Evolutionary conservation across 2,888 invertebrate species (phyloP).

Genomic region (Ochropleura plecta): DNA sequence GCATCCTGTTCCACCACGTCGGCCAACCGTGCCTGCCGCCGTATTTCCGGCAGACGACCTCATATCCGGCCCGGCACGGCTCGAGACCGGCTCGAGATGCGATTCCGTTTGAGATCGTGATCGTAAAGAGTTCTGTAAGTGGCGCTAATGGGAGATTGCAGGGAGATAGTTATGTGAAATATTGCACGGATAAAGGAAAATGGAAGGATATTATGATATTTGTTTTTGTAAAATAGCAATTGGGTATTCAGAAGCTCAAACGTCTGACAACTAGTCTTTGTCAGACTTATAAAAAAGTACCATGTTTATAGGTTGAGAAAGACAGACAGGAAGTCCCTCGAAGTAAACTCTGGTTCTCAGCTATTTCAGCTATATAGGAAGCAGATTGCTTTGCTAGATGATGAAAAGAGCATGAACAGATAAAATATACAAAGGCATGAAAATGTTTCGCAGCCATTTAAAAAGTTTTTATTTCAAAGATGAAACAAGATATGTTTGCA

Average conservation of each 20-base stretch:
- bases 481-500: neutral
- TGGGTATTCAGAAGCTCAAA: neutral
- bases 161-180: neutral
- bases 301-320: neutral
- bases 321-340: neutral
- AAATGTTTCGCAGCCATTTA: neutral
- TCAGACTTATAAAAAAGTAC: neutral
- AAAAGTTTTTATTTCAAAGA: neutral
- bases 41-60: slow-evolving; percentile 50
- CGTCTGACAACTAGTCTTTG: neutral
- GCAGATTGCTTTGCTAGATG: neutral
- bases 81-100: slow-evolving; percentile 15
- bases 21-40: slow-evolving; percentile 16
- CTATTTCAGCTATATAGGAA: too few relatives aligned
- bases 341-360: neutral
- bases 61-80: slow-evolving; percentile 53
- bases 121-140: slow-evolving; percentile 25
- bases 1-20: slow-evolving; percentile 17
- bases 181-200: neutral
- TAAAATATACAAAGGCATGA: neutral
- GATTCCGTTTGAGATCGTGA: slow-evolving; percentile 26
- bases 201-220: neutral
- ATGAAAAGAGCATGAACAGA: too few relatives aligned
- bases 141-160: slow-evolving; percentile 13
- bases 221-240: neutral